Evolutionary conservation across 2,888 invertebrate species (phyloP), one percentile per base, ranked within the genome.

Genomic region (Coleophora deauratella): DNA sequence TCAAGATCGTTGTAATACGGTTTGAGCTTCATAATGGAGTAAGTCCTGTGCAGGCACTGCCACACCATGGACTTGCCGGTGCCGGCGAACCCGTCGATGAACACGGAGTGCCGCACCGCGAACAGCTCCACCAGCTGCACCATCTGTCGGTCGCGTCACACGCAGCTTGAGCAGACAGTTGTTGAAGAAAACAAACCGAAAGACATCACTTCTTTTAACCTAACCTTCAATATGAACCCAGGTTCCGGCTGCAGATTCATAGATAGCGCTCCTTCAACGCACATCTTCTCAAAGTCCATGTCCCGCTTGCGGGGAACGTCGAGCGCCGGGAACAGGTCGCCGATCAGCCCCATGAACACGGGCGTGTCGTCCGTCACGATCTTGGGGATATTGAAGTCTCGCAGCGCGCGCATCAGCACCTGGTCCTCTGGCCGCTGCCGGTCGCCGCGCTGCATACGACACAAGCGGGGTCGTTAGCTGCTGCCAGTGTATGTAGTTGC

Each of bases 311-410:
- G 88, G 0, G 97, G 97, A 6, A 97, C 96, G 65, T 97, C 95
- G 12, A 97, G 85, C 0, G 96, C 93, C 0, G 97, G 97, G 79
- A 97, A 97, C 47, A 97, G 78, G 69, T 97, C 97, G 0, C 96
- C 95, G 52, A 97, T 97, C 14, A 97, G 88, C 10, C 97, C 97
- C 95, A 97, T 94, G 68, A 97, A 97, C 1, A 97, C 93, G 0
- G 95, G 92, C 43, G 92, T 90, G 65, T 97, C 97, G 58, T 97
- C 97, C 0, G 96, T 95, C 8, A 97, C 91, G 54, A 97, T 96
- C 87, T 97, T 97, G 0, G 97, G 97, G 43, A 95, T 92, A 69
- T 97, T 97, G 71, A 97, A 97, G 84, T 97, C 97, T 73, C 97
- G 87, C 53, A 97, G 72, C 0, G 97, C 97, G 71, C 97, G 87